These are phyloP conservation scores for Heterochromis multidens DNA, from an alignment of 2,113 vertebrate genomes.

Conservation along the genomic window DNA sequence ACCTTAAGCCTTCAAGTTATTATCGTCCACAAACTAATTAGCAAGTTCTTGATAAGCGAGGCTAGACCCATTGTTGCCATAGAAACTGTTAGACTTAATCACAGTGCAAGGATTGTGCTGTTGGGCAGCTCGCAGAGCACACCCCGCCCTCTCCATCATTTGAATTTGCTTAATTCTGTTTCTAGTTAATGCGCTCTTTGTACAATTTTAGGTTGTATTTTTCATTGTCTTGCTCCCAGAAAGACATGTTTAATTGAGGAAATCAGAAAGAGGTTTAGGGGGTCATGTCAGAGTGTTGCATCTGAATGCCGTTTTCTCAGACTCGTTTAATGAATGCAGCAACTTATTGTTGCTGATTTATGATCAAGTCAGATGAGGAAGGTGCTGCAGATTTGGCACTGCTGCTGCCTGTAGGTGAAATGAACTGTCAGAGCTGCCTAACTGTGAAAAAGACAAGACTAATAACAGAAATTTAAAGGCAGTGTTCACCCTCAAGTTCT, in stretches of 20 bases:
- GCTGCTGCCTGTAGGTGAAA: background rate
- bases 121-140: background rate
- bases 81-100: slow-evolving; percentile 53
- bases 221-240: background rate
- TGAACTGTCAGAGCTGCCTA: background rate
- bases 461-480: background rate
- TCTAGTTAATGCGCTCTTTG: background rate
- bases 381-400: background rate
- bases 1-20: slow-evolving; percentile 61
- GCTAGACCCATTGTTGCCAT: slow-evolving; percentile 53
- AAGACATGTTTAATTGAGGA: background rate
- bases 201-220: background rate
- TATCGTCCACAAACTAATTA: slow-evolving; percentile 72
- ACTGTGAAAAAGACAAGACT: background rate
- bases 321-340: background rate
- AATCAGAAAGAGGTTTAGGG: background rate
- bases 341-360: background rate
- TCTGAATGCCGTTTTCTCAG: background rate
- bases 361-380: background rate
- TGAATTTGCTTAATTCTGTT: slow-evolving; percentile 22
- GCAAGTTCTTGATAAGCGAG: slow-evolving; percentile 61
- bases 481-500: background rate
- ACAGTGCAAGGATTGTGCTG: slow-evolving; percentile 33
- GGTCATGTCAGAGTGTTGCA: background rate
- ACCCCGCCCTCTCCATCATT: background rate